Evolutionary conservation across 2,797 vertebrate species (phyloP), one percentile per base, ranked within the genome.

Genomic region (Dromococcyx pavoninus): DNA sequence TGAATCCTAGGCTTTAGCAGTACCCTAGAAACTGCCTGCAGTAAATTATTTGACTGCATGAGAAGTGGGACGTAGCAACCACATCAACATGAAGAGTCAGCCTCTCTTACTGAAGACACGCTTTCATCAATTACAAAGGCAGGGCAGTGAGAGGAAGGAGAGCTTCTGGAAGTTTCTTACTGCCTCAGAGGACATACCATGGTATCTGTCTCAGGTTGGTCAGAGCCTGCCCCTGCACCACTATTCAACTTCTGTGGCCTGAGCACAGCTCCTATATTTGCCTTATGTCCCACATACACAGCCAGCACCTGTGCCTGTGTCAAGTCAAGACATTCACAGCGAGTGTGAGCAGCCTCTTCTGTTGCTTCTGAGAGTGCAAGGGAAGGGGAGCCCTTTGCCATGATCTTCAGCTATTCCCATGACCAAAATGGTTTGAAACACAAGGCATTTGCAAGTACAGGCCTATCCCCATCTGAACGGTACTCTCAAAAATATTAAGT

Each of bases 271-370:
- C 39, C 14, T 35, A 2, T 15, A 4, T 35, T 67, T 50, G n/a
- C 5, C 27, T 71, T 19, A 7, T 4, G 19, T 44, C 32, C 25
- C 13, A 30, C 12, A 10, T 11, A 19, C 22, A 7, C 30, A 37
- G 5, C 1, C 6, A 83, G 22, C 25, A 30, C 13, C 4, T 2
- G 17, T 13, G 11, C 9, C 19, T n/a, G 18, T 8, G 22, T 41
- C 39, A 33, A 80, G 30, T 30, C 43, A 54, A 54, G 23, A 24
- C 19, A 22, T 33, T 74, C 39, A 22, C 23, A 37, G 9, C 5
- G n/a, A 76, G 3, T 8, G 4, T 0, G 0, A 70, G 24, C 7
- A 12, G 33, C 15, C 13, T 61, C 33, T 73, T n/a, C 17, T 56
- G 16, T 35, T 66, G 27, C 24, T 91, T 43, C 15, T 50, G n/a